Evolutionary conservation across 2,888 invertebrate species (phyloP), one percentile per base, ranked within the genome.

Genomic region (Elgonia sp.): DNA sequence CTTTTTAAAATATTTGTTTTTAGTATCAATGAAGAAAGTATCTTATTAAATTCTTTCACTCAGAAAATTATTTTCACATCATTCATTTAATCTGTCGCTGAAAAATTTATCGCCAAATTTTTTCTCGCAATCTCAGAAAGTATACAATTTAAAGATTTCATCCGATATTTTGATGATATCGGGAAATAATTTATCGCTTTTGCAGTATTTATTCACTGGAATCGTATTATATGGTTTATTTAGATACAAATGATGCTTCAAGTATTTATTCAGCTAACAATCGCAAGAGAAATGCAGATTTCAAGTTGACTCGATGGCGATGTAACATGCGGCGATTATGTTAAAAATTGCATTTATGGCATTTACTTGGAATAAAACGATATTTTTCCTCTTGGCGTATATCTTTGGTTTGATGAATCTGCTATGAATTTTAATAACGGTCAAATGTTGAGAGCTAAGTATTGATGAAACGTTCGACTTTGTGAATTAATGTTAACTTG

Each of bases 131-230:
- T 67, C 40, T 20, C 18, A 67, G 63, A 60, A 62, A 76, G 63
- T 62, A 67, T 62, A 67, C 76, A 76, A 81, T 67, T 81, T 53
- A 72, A 88, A 73, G 84, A 73, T 57, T 79, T 69, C 55, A 80
- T 75, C 75, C 39, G 69, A 77, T 84, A 84, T 76, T 87, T 77
- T 76, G 84, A 87, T 88, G 82, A 55, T 88, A 88, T 88, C 88
- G 57, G 46, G 18, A 14, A 10, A 80, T 83, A 88, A 88, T 83
- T 85, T 88, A 85, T 85, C 39, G 72, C 84, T 80, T 76, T 65
- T 77, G 42, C 84, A 81, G 84, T 73, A 84, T 72, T 88, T 81
- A 72, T 21, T 65, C 39, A 50, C 80, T 65, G 55, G 72, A 75
- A 86, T 83, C 63, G 79, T 79, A 88, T 80, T 83, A 73, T 82